A percentile compares a stretch with the other conserved stretches of the same genome.
Evolutionary conservation across 2,113 vertebrate species (phyloP).

Genomic region (Cololabis saira): DNA sequence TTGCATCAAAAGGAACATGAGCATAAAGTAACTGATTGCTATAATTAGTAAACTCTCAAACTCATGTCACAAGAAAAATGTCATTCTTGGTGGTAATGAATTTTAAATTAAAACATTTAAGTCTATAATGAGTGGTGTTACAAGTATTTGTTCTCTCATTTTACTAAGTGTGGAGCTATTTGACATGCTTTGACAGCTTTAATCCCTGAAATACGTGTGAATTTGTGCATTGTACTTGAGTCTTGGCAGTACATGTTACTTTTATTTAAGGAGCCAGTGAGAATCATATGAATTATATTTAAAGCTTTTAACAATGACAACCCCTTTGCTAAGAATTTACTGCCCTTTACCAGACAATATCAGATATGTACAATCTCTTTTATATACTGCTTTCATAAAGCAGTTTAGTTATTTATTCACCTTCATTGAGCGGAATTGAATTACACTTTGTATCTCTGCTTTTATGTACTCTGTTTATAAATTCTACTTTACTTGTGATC

Average conservation of each 20-base stretch:
- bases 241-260: too few species aligned
- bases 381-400: conserved; percentile 19
- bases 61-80: too few species aligned
- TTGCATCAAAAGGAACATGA: too few species aligned
- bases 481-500: not conserved
- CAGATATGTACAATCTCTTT: conserved; percentile 19
- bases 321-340: not conserved
- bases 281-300: not conserved
- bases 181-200: too few species aligned
- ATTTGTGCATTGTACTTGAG: too few species aligned
- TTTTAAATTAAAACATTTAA: not conserved
- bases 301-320: conserved; percentile 1
- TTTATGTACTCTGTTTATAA: conserved; percentile 24
- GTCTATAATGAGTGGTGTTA: too few species aligned
- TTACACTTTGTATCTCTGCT: conserved; percentile 21
- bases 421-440: conserved; percentile 15
- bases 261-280: too few species aligned
- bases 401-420: conserved; percentile 15
- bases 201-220: too few species aligned
- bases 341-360: not conserved
- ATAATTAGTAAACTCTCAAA: too few species aligned
- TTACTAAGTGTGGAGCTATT: too few species aligned
- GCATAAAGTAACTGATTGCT: too few species aligned
- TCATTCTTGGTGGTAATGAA: not conserved
- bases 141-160: too few species aligned